Percentiles rank a stretch among this genome's conserved stretches.
phyloP scores from a whole-genome alignment of 2,888 invertebrate genomes.

The Dicranocentrus wangi region DNA sequence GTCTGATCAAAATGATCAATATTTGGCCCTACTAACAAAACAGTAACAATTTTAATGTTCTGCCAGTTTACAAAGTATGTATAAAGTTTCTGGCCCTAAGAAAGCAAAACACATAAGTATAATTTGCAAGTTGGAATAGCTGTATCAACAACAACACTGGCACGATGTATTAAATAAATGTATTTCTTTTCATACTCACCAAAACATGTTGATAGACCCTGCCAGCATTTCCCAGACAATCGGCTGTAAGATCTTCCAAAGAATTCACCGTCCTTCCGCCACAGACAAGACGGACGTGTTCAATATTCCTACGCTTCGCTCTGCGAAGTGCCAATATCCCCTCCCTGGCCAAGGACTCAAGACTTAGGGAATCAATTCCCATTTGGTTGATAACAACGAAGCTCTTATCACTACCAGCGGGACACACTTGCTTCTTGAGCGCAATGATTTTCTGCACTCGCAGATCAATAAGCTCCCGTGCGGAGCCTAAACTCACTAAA shows the following conservation, averaged over 20 bases:
- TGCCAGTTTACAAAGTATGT: conserved; percentile 98
- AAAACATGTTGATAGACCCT: conserved; percentile 96
- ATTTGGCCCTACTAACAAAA: conserved; percentile 96
- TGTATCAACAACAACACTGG: too few species aligned
- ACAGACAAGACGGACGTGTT: conserved; percentile 93
- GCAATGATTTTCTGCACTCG: conserved; percentile 94
- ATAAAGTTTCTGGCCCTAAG: conserved; percentile 93
- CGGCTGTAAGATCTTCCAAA: conserved; percentile 91
- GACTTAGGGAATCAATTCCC: conserved; percentile 97
- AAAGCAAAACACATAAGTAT: conserved; percentile 2
- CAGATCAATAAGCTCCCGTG: conserved; percentile 96
- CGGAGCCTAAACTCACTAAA: conserved; percentile 92
- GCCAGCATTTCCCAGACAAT: conserved; percentile 90
- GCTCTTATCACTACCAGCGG: conserved; percentile 86
- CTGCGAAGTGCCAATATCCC: conserved; percentile 95
- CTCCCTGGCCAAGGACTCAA: conserved; percentile 96
- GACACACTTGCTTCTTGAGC: conserved; percentile 92
- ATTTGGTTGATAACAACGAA: conserved; percentile 99
- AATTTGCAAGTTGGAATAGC: not conserved
- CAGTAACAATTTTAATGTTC: conserved; percentile 95
- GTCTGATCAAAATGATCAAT: conserved; percentile 95
- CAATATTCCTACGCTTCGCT: conserved; percentile 99
- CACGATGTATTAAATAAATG: too few species aligned
- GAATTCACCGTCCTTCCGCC: conserved; percentile 97
- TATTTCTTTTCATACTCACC: too few species aligned